phyloP scores from a whole-genome alignment of 37 sponge, comb jelly and placozoan genomes.

The Aplysina aerophoba region DNA sequence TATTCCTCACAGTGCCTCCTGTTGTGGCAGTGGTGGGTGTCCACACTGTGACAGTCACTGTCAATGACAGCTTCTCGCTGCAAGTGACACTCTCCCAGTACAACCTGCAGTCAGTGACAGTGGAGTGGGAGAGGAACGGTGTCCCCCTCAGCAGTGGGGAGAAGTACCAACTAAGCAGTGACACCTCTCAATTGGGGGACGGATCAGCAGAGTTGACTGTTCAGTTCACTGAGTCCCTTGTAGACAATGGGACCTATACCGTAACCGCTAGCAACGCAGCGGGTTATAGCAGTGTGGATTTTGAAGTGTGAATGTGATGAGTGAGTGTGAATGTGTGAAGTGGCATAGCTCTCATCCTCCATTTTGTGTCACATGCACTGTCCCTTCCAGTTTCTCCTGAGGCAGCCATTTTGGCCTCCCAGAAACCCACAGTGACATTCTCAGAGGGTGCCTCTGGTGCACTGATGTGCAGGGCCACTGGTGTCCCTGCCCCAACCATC shows the following conservation, averaged over 20 bases:
- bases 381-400: slow-evolving; percentile 4
- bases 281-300: background rate
- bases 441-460: slow-evolving; percentile 9
- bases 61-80: slow-evolving; percentile 16
- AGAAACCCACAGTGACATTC: background rate
- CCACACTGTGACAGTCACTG: slow-evolving; percentile 19
- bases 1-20: slow-evolving; percentile 5
- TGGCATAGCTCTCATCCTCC: background rate
- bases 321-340: background rate
- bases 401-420: background rate
- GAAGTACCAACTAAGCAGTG: too few relatives aligned
- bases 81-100: slow-evolving; percentile 23
- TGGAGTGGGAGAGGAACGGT: slow-evolving; percentile 30
- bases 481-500: slow-evolving; percentile 52
- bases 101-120: slow-evolving; percentile 30
- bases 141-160: slow-evolving; percentile 11
- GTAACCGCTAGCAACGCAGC: slow-evolving; percentile 33
- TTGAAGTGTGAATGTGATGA: background rate
- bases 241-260: slow-evolving; percentile 34
- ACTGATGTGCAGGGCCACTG: slow-evolving; percentile 44
- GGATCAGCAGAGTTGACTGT: slow-evolving; percentile 22
- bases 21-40: background rate
- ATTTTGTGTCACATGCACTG: slow-evolving; percentile 3
- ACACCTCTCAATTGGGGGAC: background rate
- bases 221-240: background rate